phyloP scores from a whole-genome alignment of 2,888 invertebrate species.

The Tachina grossa region DNA sequence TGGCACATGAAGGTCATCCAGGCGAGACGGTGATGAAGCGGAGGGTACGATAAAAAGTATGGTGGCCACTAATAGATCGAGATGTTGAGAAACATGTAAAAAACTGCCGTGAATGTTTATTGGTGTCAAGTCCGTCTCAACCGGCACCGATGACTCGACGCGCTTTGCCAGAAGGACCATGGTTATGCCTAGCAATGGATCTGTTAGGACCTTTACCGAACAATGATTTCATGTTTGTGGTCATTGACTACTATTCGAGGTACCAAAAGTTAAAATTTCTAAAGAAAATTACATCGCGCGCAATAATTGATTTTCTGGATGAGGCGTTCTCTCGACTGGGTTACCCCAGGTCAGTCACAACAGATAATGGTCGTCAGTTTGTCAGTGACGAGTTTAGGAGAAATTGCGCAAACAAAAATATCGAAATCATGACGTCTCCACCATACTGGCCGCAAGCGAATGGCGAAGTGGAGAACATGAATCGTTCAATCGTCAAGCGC shows the following conservation, averaged over 20 bases:
- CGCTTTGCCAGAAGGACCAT: constrained; percentile 28
- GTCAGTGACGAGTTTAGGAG: constrained; percentile 21
- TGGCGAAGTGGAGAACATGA: no score
- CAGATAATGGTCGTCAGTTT: constrained; percentile 62
- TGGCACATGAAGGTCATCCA: constrained; percentile 18
- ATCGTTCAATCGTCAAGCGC: constrained; percentile 38
- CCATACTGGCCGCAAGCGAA: constrained; percentile 46
- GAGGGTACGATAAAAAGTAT: constrained; percentile 59
- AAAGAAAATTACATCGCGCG: constrained; percentile 41
- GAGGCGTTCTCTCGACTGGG: constrained; percentile 1
- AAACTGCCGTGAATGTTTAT: constrained; percentile 62
- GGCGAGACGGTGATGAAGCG: constrained; percentile 56
- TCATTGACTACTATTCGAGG: constrained; percentile 54
- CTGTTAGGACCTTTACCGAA: constrained; percentile 44
- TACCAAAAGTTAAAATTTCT: constrained; percentile 47
- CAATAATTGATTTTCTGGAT: constrained; percentile 28
- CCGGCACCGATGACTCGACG: constrained; percentile 47
- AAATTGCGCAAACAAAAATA: constrained; percentile 44
- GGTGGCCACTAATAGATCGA: constrained; percentile 65
- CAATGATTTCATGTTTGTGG: constrained; percentile 48
- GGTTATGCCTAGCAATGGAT: constrained; percentile 47
- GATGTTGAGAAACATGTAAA: constrained; percentile 62
- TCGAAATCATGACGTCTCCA: constrained; percentile 41
- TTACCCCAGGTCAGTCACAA: constrained; percentile 4
- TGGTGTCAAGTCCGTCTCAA: constrained; percentile 50